A percentile compares a stretch with the other conserved stretches of the same genome.
These are phyloP conservation scores for Heliocidaris erythrogramma DNA, from an alignment of 35 echinoderm and acorn worm genomes.

Conservation along the genomic window DNA sequence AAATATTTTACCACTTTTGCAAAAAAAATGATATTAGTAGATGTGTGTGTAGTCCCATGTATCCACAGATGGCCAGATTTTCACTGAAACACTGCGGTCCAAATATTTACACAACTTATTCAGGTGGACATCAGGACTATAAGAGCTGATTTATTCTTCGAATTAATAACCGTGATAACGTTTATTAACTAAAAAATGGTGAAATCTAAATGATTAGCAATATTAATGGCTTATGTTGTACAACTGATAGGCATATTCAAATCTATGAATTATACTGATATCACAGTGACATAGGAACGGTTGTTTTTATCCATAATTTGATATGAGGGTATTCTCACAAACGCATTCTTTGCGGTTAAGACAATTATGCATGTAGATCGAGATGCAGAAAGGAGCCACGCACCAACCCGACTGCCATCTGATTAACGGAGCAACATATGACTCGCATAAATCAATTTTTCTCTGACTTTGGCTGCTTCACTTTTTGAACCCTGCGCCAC, in stretches of 20 bases:
- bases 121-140: no score
- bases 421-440: conserved; percentile 37
- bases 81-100: no score
- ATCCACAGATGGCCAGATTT: no score
- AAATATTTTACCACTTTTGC: no score
- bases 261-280: neutral
- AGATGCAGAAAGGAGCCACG: neutral
- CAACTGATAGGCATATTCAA: neutral
- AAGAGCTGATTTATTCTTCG: no score
- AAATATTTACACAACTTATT: no score
- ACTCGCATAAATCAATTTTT: conserved; percentile 41
- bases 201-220: neutral
- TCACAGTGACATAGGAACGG: neutral
- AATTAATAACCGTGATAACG: no score
- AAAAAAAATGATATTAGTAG: no score
- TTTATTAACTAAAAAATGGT: neutral
- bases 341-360: neutral
- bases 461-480: neutral
- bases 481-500: conserved; percentile 39
- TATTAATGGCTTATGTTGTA: neutral
- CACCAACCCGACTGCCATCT: neutral
- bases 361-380: neutral
- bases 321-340: neutral
- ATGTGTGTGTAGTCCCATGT: no score
- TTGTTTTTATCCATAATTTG: neutral